These are phyloP conservation scores for Entomobrya multifasciata DNA, from an alignment of 2,888 invertebrate species.

Conservation along the genomic window DNA sequence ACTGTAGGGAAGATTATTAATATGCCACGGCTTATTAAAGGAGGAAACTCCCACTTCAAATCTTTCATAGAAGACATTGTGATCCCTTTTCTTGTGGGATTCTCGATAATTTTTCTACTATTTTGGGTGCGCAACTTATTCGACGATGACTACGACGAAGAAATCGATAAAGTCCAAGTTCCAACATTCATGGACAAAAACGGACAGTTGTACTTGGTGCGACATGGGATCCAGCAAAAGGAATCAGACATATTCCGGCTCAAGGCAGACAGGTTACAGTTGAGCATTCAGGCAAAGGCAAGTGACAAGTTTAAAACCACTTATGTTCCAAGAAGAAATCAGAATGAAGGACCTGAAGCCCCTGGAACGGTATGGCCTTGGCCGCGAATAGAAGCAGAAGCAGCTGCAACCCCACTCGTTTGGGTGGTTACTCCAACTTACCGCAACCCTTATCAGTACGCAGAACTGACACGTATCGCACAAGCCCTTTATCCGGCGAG, in stretches of 20 bases:
- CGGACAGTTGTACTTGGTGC: slow-evolving; percentile 33
- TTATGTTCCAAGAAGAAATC: neutral
- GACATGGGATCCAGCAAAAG: slow-evolving; percentile 29
- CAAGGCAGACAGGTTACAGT: neutral
- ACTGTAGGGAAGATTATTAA: too few species aligned
- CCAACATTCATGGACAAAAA: slow-evolving; percentile 25
- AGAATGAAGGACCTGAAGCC: neutral
- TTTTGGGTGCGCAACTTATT: neutral
- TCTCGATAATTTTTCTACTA: neutral
- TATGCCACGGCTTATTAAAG: too few species aligned
- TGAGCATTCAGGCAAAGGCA: slow-evolving; percentile 34
- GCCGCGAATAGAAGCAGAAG: slow-evolving; percentile 51
- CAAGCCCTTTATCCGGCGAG: slow-evolving; percentile 87
- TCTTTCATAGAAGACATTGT: slow-evolving; percentile 13
- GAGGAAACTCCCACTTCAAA: neutral
- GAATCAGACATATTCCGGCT: neutral
- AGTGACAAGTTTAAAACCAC: slow-evolving; percentile 20
- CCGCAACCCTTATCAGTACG: slow-evolving; percentile 79
- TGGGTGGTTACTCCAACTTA: slow-evolving; percentile 70
- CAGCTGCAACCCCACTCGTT: neutral
- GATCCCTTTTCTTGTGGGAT: slow-evolving; percentile 24
- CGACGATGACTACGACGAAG: neutral
- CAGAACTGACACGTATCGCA: slow-evolving; percentile 88
- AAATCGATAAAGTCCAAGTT: neutral
- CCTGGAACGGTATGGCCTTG: slow-evolving; percentile 59